Evolutionary conservation across 1,140 invertebrate species (phyloP).

Genomic region (Trachymyrmex cornetzi): DNA sequence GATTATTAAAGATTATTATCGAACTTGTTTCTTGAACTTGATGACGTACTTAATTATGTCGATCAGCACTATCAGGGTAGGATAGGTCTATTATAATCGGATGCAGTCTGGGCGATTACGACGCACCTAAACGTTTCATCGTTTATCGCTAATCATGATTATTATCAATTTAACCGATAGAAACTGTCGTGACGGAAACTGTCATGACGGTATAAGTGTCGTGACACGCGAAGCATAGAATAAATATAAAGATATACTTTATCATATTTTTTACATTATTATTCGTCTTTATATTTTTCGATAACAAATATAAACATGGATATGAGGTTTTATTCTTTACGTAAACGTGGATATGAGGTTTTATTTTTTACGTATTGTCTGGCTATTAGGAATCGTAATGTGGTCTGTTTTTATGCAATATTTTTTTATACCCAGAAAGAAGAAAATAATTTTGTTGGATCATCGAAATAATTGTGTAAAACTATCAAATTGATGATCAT

Average conservation of each 20-base stretch:
- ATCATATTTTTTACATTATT: not conserved
- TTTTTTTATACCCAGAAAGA: not conserved
- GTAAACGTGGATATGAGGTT: not conserved
- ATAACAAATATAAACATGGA: not conserved
- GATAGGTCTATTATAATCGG: constrained; percentile 33
- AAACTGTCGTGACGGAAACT: not conserved
- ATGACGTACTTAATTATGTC: constrained; percentile 22
- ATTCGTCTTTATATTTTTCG: not conserved
- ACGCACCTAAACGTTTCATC: constrained; percentile 34
- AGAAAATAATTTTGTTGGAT: no score
- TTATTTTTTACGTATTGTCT: not conserved
- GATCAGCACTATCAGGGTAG: not conserved
- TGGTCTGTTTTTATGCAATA: not conserved
- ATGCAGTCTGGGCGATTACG: constrained; percentile 29
- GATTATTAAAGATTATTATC: constrained; percentile 62
- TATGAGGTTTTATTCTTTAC: not conserved
- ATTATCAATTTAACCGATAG: constrained; percentile 29
- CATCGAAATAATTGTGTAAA: no score
- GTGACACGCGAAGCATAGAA: not conserved
- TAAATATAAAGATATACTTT: not conserved
- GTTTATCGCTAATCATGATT: constrained; percentile 58
- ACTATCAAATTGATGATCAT: no score
- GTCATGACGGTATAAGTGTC: not conserved
- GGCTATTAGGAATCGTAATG: not conserved
- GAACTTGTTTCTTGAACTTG: constrained; percentile 77